Base-by-base conservation (phyloP, 2,113 vertebrate genomes). In the Chaenogobius annularis region DNA sequence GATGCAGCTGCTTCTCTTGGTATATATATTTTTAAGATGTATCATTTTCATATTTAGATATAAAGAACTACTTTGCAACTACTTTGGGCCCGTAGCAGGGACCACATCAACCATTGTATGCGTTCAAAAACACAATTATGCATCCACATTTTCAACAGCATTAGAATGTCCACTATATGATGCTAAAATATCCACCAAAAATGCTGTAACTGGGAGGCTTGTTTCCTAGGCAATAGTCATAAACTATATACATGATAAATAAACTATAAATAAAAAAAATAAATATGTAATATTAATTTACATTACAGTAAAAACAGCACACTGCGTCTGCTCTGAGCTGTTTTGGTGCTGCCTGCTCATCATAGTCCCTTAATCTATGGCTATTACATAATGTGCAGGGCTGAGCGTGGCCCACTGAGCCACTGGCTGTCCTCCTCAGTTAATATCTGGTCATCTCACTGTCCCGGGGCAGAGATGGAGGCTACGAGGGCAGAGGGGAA, bases 311-410 rank as follows among this genome's bases (percentile, higher is more conserved):
- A 31, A 61, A 23, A 13, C 69, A 81, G 78, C 19, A 65, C 71
- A 67, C 77, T 61, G 59, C 74, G 66, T 73, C 3, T 11, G 12
- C 12, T 58, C 67, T 10, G 35, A 65, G 80, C 84, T 78, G 80
- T 74, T 77, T 69, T 83, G 76, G 81, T 70, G 73, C 70, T 89
- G 73, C 77, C 82, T 82, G 73, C 78, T 89, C 75, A 75, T 80
- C 73, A 56, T 90, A 86, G 90, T 92, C 87, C 84, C 84, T 92
- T 92, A 86, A 91, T 91, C 90, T 91, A 90, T 85, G 78, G 75
- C 79, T 77, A 61, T 94, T 94, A 91, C 75, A 66, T 89, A 93
- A 93, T 85, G 90, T 79, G 50, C 68, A 40, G 37, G 8, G 37
- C 71, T 76, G 89, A 92, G 79, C 81, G 75, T 79, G 72, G 54